A percentile compares a stretch with the other conserved stretches of the same genome.
phyloP scores from a whole-genome alignment of 2,888 invertebrate genomes.

The Brachyptera risi region DNA sequence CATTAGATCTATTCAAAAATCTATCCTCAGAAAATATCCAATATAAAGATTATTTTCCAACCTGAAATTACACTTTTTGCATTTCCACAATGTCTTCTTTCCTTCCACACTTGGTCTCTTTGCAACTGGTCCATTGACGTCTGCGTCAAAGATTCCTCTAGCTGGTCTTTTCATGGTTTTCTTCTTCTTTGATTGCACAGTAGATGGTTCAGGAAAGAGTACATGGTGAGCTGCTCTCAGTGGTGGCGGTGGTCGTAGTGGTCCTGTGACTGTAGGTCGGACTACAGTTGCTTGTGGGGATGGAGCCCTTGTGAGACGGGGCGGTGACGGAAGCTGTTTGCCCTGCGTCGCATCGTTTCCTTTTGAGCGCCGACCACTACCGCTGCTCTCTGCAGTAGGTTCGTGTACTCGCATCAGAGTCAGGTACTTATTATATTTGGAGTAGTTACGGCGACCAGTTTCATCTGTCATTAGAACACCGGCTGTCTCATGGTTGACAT shows the following conservation, averaged over 20 bases:
- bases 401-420: conserved; percentile 57
- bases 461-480: conserved; percentile 88
- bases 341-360: background rate
- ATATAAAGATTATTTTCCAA: too few species aligned
- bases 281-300: conserved; percentile 11
- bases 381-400: conserved; percentile 34
- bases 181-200: conserved; percentile 31
- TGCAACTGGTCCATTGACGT: conserved; percentile 4
- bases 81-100: conserved; percentile 80
- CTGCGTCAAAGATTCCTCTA: background rate
- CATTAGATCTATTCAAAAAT: too few species aligned
- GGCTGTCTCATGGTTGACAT: conserved; percentile 69
- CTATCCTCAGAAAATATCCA: too few species aligned
- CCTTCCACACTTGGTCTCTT: conserved; percentile 27
- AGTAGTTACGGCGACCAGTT: conserved; percentile 84
- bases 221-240: conserved; percentile 30
- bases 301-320: conserved; percentile 30
- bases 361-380: conserved; percentile 30
- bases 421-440: conserved; percentile 87
- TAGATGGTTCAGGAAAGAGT: conserved; percentile 38
- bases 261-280: conserved; percentile 19
- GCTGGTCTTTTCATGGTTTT: conserved; percentile 9
- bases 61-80: conserved; percentile 86
- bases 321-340: conserved; percentile 28
- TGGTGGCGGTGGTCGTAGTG: conserved; percentile 32